Evolutionary conservation across 2,113 vertebrate genomes (phyloP).

Genomic region (Periophthalmodon schlosseri): DNA sequence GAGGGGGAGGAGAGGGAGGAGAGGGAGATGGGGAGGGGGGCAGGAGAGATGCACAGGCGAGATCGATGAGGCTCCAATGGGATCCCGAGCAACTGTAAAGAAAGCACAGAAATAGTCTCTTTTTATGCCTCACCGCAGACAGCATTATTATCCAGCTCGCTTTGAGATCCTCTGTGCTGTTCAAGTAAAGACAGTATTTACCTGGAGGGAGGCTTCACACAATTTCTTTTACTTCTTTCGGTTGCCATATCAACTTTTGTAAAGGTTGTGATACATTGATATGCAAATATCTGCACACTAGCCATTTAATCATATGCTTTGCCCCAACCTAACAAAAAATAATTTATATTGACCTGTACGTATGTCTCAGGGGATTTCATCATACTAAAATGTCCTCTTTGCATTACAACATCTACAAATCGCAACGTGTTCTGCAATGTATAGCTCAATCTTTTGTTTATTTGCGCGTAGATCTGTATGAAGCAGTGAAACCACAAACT

Average conservation of each 20-base stretch:
- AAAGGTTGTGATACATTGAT: background rate
- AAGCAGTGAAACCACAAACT: background rate
- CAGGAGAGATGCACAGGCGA: background rate
- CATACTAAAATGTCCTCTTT: too few species aligned
- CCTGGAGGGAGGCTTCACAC: background rate
- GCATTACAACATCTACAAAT: too few species aligned
- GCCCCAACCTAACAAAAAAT: too few species aligned
- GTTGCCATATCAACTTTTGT: background rate
- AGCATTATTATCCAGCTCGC: background rate
- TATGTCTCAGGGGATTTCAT: too few species aligned
- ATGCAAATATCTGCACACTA: background rate
- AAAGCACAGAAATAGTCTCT: conserved; percentile 12
- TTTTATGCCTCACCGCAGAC: conserved; percentile 8
- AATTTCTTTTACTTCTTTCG: background rate
- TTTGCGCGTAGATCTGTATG: too few species aligned
- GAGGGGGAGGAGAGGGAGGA: background rate
- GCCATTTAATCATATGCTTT: too few species aligned
- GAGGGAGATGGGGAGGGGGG: background rate
- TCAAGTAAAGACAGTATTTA: background rate
- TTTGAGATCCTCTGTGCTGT: background rate
- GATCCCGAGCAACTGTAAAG: conserved; percentile 4
- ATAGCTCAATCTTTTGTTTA: too few species aligned
- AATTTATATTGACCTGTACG: too few species aligned
- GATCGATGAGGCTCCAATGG: conserved; percentile 21
- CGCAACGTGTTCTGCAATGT: too few species aligned